These are phyloP conservation scores for Drosophila asahinai DNA, from an alignment of 1,140 invertebrate species.

Conservation along the genomic window DNA sequence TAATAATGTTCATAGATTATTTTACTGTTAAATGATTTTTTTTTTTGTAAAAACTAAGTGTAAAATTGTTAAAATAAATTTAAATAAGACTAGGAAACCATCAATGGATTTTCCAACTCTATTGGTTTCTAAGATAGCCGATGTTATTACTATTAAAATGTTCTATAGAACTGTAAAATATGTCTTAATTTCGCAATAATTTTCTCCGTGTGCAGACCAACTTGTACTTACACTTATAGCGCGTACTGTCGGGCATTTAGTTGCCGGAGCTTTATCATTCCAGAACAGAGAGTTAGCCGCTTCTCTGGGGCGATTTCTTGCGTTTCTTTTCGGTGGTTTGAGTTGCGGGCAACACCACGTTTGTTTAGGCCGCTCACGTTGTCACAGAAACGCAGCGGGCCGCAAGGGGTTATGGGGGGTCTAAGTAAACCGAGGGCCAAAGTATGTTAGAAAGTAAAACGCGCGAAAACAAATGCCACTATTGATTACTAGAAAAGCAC, in stretches of 20 bases:
- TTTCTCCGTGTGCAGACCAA: not conserved
- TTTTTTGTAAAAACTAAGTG: too few relatives aligned
- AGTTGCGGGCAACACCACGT: slow-evolving; percentile 16
- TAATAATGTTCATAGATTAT: too few relatives aligned
- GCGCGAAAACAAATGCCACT: slow-evolving; percentile 72
- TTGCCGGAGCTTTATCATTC: slow-evolving; percentile 42
- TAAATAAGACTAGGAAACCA: not conserved
- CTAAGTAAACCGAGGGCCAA: slow-evolving; percentile 15
- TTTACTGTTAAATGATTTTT: too few relatives aligned
- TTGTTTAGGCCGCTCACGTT: slow-evolving; percentile 66
- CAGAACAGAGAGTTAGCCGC: slow-evolving; percentile 51
- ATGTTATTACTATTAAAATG: too few relatives aligned
- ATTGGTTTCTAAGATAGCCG: too few relatives aligned
- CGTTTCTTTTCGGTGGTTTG: slow-evolving; percentile 14
- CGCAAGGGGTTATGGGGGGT: slow-evolving; percentile 12
- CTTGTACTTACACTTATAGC: slow-evolving; percentile 68
- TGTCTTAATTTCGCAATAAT: too few relatives aligned
- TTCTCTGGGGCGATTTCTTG: slow-evolving; percentile 29
- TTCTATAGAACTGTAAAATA: not conserved
- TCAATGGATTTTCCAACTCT: not conserved
- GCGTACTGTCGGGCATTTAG: slow-evolving; percentile 70
- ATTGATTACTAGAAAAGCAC: slow-evolving; percentile 66
- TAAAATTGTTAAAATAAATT: not conserved
- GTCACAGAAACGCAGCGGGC: slow-evolving; percentile 67
- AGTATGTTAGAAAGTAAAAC: slow-evolving; percentile 65